Base-by-base conservation (phyloP, 2,888 invertebrate genomes). In the Yponomeuta sedellus region DNA sequence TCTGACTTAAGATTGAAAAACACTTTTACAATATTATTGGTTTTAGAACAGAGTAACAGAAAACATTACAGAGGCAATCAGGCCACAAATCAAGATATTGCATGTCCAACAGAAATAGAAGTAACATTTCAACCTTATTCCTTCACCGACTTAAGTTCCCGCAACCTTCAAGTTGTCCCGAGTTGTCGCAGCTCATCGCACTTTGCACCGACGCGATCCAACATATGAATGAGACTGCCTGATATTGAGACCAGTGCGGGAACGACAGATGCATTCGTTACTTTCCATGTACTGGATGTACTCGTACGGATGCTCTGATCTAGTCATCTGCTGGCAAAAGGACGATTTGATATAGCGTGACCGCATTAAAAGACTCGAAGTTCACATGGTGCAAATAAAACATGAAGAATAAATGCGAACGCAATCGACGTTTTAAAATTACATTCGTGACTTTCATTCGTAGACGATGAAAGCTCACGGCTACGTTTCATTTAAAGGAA, bases 381-480 rank as follows among this genome's bases (percentile, higher is more conserved):
- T 57, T 64, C 28, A 57, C 64, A 64, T 57, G 64, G 4, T 34
- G 25, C 25, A 64, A 64, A 64, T 64, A 64, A 64, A 63, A 63
- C 12, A 63, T n/a, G 1, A 39, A 25, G 56, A 79, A 81, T 81
- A 82, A 83, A 83, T 80, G 81, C 28, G 61, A 58, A 78, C 83
- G 78, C 81, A 52, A 84, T 85, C 83, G 82, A 85, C 77, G 74
- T 83, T 86, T 86, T 85, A 85, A 89, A 89, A 89, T 90, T 89
- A 85, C 87, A 85, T 80, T 90, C 89, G 90, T 91, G 90, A 90
- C 90, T 89, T 78, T 82, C 82, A 81, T 83, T 82, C 83, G 80
- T 82, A 83, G 81, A 82, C 78, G 83, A 79, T 82, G 87, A 88
- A 88, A 88, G 88, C 89, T 90, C 77, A 87, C 81, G 87, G 89